Evolutionary conservation across 2,797 vertebrate genomes (phyloP), one percentile per base, ranked within the genome.

Genomic region (Galagoides demidoff): DNA sequence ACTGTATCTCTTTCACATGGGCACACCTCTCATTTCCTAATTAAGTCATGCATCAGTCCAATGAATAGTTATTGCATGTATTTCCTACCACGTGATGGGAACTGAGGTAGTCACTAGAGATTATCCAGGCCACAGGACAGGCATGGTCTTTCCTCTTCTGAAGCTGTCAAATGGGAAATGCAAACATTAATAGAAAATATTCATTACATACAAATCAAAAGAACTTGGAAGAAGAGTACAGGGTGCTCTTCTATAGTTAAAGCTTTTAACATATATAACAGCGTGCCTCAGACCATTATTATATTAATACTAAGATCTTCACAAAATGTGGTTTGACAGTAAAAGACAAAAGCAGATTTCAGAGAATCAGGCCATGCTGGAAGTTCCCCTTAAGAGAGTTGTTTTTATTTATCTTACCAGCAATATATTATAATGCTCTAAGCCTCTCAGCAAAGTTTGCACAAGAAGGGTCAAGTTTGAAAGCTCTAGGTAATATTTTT

Each of bases 161-260:
- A 10, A 57, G 20, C 20, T 85, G 3, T 64, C 27, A 78, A 94
- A 17, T 37, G 63, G 34, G 39, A 29, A 68, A 77, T 63, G 29
- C 25, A 88, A 88, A 45, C 19, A 59, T 83, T 83, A 87, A 37
- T 25, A 71, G 88, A 77, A 78, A 78, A 78, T 83, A 84, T 88
- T 66, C 16, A 73, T 63, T 78, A 57, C 12, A 52, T 52, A 59
- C 14, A 71, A 89, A 66, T 76, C 57, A 77, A 78, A 88, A 71
- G 20, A 84, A n/a, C 55, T 79, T 13, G 11, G 37, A 73, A 78
- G 73, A 78, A 39, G 43, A 39, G 12, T 43, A 55, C 27, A 61
- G 39, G 49, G 19, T 83, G 9, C 37, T 91, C 19, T 63, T 74
- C 29, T 64, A 7, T n/a, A 31, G 29, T 31, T n/a, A n/a, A 31